Evolutionary conservation across 2,113 vertebrate genomes (phyloP).

Genomic region (Strix aluco): DNA sequence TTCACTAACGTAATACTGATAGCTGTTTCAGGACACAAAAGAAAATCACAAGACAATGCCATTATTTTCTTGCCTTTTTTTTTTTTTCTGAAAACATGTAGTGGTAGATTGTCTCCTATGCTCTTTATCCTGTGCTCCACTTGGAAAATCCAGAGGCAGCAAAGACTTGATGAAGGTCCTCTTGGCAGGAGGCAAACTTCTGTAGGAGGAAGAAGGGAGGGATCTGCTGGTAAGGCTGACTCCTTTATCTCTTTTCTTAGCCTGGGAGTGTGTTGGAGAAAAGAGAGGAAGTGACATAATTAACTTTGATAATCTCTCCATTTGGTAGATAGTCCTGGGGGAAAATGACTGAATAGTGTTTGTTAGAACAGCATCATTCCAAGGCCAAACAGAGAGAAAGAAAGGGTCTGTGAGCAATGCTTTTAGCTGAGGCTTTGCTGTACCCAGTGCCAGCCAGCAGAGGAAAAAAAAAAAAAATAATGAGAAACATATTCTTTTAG

Average conservation of each 20-base stretch:
- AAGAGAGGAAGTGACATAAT: conserved; percentile 51
- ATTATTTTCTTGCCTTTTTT: neutral
- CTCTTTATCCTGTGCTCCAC: neutral
- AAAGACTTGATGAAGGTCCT: neutral
- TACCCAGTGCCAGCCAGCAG: neutral
- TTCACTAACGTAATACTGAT: neutral
- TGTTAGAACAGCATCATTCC: neutral
- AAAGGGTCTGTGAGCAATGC: neutral
- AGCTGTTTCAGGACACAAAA: neutral
- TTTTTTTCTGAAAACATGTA: neutral
- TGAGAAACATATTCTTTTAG: neutral
- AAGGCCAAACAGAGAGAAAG: neutral
- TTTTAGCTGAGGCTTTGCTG: neutral
- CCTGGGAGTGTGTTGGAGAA: neutral
- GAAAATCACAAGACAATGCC: neutral
- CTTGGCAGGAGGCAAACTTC: neutral
- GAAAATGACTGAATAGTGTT: neutral
- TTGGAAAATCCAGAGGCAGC: neutral
- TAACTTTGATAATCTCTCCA: conserved; percentile 12
- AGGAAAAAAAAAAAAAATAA: neutral
- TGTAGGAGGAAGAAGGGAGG: neutral
- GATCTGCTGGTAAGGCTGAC: neutral
- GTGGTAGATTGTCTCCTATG: neutral
- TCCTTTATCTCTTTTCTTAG: conserved; percentile 11
- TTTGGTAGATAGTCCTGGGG: neutral